Evolutionary conservation across 1,140 invertebrate species (phyloP), one percentile per base, ranked within the genome.

Genomic region (Colletes latitarsis): DNA sequence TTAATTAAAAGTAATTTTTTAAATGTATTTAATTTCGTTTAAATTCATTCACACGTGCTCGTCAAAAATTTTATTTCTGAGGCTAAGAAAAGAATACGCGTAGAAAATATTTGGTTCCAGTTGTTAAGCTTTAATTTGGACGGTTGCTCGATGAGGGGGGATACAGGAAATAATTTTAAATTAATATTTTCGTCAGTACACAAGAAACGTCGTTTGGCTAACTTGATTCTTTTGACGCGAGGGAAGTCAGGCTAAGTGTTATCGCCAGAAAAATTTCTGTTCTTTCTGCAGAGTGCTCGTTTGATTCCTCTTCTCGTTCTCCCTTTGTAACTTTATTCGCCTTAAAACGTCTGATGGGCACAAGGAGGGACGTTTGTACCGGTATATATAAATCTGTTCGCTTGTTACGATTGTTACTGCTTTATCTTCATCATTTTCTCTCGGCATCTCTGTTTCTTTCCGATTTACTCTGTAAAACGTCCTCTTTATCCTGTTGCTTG

Each of bases 401-500:
- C 69, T 63, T 78, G 75, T 82, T 81, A 75, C 78, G 78, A 77
- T 68, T 69, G 73, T 77, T 69, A 72, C 60, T 73, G 53, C 63
- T 71, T 80, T 71, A 53, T 79, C 60, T 71, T 66, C 57, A 21
- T 75, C 64, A 53, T 66, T 77, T 63, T 69, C 39, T 30, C 14
- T 5, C 21, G 15, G n/a, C 30, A 8, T 43, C 17, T 68, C 17
- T 49, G 57, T 46, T 46, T 30, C 14, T 30, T 63, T 15, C 12
- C 43, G 15, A 46, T 39, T 67, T 55, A 30, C 15, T 43, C 19
- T 49, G 41, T 12, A 53, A 64, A 73, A 79, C 15, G 46, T 55
- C 55, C 60, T 30, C 49, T 57, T 81, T 70, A 21, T 39, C 41
- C 17, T 52, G 41, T 46, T 69, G 62, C 74, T 57, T 81, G 78